Evolutionary conservation across 2,888 invertebrate species (phyloP), one percentile per base, ranked within the genome.

Genomic region (Autographa gamma): DNA sequence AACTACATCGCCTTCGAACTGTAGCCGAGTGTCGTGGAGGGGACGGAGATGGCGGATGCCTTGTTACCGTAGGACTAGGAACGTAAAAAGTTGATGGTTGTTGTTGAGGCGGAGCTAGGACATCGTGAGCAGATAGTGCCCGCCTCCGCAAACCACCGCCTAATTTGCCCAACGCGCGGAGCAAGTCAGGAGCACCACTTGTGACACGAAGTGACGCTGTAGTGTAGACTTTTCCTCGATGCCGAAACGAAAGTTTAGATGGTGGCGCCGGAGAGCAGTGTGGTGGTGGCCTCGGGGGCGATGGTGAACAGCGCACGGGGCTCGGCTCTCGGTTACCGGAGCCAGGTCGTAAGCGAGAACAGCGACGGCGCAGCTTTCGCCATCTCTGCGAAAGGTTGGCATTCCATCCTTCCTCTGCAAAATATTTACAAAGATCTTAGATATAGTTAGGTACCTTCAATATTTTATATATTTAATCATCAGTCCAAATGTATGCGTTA

Each of bases 331-430:
- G 93, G 76, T 94, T 96, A 7, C 96, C 95, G 13, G 96, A 96
- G 34, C 96, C 96, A 83, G 97, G 97, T 81, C 97, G 96, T 73
- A 97, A 93, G 65, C 97, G 96, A 66, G 97, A 96, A 90, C 97
- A 97, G 82, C 97, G 96, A 71, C 97, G 96, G 41, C 97, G 96
- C 73, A 97, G 93, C 86, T 97, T 96, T 82, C 97, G 96, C 97
- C 97, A 97, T 93, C 97, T 96, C 90, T 97, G 97, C 63, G 97
- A 97, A 79, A 97, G 96, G 88, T 97, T 97, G 80, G 97, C 97
- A 90, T 97, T 97, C 97, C 97, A 97, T 86, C 96, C 96, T 89
- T 97, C 96, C 90, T 97, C 97, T 97, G 96, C 7, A 82, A 96
- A 96, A 79, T 61, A 54, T 0, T 32, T 65, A 25, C 56, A 34